phyloP scores from a whole-genome alignment of 2,113 vertebrate species.

The Channa argus region DNA sequence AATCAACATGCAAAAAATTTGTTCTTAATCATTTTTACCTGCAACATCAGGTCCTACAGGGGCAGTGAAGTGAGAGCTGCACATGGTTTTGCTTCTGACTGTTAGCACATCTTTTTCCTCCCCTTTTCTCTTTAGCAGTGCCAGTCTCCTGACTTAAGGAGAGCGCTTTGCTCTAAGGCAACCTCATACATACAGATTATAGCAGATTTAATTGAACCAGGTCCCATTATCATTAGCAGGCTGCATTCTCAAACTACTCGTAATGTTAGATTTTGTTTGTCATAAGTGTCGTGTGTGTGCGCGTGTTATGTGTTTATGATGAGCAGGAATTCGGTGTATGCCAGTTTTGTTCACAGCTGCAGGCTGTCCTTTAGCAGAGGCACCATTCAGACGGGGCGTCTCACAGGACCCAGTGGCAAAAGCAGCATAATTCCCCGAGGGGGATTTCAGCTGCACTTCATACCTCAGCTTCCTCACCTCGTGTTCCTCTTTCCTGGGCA shows the following conservation, averaged over 20 bases:
- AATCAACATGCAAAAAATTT: not conserved
- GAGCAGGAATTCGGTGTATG: constrained; percentile 57
- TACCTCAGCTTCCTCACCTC: constrained; percentile 42
- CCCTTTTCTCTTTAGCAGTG: not conserved
- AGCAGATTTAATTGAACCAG: not conserved
- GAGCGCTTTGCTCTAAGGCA: constrained; percentile 22
- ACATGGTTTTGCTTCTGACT: not conserved
- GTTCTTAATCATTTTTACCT: not conserved
- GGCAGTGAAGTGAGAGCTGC: not conserved
- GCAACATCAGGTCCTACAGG: not conserved
- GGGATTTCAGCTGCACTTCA: constrained; percentile 62
- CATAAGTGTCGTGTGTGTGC: not conserved
- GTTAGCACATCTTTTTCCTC: not conserved
- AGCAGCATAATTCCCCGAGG: constrained; percentile 14
- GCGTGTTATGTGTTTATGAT: constrained; percentile 19
- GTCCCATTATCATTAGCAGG: not conserved
- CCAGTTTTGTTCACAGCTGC: constrained; percentile 62
- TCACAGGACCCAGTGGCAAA: constrained; percentile 30
- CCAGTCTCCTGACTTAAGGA: not conserved
- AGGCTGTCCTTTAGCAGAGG: constrained; percentile 43
- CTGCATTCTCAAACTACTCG: not conserved
- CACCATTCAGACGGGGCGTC: constrained; percentile 46
- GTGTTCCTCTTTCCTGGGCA: constrained; percentile 21
- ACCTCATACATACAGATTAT: not conserved
- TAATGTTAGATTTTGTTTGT: not conserved